Evolutionary conservation across 2,113 vertebrate genomes (phyloP).

Genomic region (Centropus unirufus): DNA sequence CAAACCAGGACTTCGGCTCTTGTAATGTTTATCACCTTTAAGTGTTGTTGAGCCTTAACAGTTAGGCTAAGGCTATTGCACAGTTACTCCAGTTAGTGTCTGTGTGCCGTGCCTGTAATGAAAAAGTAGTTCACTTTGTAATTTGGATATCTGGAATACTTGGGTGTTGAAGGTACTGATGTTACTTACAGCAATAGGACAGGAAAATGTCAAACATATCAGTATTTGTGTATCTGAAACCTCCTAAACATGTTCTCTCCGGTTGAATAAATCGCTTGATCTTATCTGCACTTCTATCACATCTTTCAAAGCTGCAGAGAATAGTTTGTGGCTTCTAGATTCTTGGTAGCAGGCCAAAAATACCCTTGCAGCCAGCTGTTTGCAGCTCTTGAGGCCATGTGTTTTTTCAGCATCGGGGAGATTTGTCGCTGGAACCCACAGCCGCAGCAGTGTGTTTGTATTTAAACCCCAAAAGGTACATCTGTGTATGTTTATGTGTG

Average conservation of each 20-base stretch:
- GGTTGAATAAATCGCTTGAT: neutral
- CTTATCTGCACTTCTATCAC: neutral
- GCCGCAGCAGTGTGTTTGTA: neutral
- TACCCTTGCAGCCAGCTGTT: neutral
- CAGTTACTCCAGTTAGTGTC: neutral
- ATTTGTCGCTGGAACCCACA: neutral
- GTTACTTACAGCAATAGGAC: neutral
- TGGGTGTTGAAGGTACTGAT: neutral
- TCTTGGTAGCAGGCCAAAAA: conserved; percentile 17
- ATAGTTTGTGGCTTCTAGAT: conserved; percentile 15
- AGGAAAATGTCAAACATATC: neutral
- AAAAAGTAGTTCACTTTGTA: neutral
- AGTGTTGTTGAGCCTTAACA: neutral
- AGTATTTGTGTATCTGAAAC: neutral
- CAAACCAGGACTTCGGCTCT: neutral
- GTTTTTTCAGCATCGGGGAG: neutral
- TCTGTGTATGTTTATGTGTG: neutral
- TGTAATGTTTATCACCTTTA: neutral
- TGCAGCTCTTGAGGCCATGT: neutral
- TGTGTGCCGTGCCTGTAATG: neutral
- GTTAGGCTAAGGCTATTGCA: neutral
- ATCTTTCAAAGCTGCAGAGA: neutral
- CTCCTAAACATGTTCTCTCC: neutral
- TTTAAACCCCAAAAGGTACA: neutral
- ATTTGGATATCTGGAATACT: neutral